Evolutionary conservation across 2,113 vertebrate genomes (phyloP).

Genomic region (Paratilapia polleni): DNA sequence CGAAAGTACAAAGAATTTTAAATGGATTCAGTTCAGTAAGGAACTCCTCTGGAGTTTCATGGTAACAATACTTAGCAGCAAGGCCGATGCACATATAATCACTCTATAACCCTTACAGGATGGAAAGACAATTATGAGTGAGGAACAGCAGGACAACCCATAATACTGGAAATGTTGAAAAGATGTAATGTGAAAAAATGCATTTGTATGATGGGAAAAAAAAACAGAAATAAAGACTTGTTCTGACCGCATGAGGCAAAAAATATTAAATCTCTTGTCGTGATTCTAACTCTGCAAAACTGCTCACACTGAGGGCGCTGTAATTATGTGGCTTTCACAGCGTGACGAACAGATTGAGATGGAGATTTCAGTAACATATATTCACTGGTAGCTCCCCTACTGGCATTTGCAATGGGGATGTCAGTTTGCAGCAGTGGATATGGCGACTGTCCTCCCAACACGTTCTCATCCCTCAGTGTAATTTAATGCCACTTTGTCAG

Average conservation of each 20-base stretch:
- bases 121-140: neutral
- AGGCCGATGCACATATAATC: neutral
- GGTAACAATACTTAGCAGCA: neutral
- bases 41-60: neutral
- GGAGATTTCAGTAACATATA: neutral
- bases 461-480: neutral
- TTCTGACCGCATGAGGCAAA: neutral
- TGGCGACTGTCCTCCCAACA: neutral
- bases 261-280: rapidly evolving
- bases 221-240: neutral
- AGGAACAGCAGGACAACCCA: neutral
- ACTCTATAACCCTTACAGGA: neutral
- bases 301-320: neutral
- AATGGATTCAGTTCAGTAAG: neutral
- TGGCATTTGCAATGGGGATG: neutral
- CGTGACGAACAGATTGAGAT: neutral
- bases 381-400: neutral
- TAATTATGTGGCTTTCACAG: neutral
- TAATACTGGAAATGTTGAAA: neutral
- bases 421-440: neutral
- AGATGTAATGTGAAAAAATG: neutral
- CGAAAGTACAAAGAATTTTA: neutral
- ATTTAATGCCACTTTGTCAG: neutral
- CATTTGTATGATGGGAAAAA: neutral
- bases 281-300: neutral